Base-by-base conservation (phyloP, 2,797 vertebrate genomes). In the Microchirus variegatus region DNA sequence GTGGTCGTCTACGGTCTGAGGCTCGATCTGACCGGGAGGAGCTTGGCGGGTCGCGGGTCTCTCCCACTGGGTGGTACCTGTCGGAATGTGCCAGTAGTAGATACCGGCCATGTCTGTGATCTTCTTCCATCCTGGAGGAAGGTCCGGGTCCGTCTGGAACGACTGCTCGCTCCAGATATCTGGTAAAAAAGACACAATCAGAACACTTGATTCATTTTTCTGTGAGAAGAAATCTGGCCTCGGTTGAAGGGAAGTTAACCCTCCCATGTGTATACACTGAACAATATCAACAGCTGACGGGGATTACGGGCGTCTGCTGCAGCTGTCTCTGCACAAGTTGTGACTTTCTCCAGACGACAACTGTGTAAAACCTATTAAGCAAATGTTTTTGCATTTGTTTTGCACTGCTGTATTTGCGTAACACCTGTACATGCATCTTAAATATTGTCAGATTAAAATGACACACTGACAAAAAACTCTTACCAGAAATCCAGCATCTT, bases 21-120 rank as follows among this genome's bases (percentile, higher is more conserved):
- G 14, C 55, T 88, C 82, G 0, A 75, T 70, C 69, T 77, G 59
- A 67, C 91, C 70, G 83, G 93, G 5, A 84, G 75, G 45, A 84
- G 89, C 60, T 31, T 83, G 75, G 71, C 81, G 77, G 65, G 93
- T 88, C 49, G 94, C 86, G 0, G 97, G 97, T 67, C 93, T 93
- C 62, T 98, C 96, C 97, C 97, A 99, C 71, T 99, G 97, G 38
- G 97, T 99, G 53, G 97, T 94, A 78, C 97, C 97, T 3, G 97
- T 99, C 43, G 97, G 97, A 90, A 99, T 96, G 88, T 99, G 97
- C 97, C 97, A 99, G 65, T 99, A 99, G 87, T 99, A 99, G 90
- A 95, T 94, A 46, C 97, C 97, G 10, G 96, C 96, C 78, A 97
- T 87, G 73, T 99, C 97, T 37, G 77, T 96, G 91, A 99, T 94